Percentiles rank a stretch among this genome's conserved stretches.
Evolutionary conservation across 1,140 invertebrate genomes (phyloP).

Genomic region (Bombus pascuorum): DNA sequence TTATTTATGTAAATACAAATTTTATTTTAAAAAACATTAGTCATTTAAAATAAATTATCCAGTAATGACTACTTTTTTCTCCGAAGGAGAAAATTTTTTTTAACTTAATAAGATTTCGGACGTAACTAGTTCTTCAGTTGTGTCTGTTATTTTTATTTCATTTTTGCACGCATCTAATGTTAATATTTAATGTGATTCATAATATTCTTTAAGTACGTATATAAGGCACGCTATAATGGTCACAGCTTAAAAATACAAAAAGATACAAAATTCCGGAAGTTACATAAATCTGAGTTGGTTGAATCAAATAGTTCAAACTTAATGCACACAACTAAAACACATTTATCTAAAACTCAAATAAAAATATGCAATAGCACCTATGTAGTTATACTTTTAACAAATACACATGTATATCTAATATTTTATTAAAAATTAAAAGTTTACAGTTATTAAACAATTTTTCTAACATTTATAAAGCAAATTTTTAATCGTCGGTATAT

Average conservation of each 20-base stretch:
- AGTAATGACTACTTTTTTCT: not conserved
- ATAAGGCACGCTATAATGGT: constrained; percentile 38
- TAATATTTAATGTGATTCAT: not conserved
- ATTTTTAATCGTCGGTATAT: not conserved
- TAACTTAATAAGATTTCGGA: not conserved
- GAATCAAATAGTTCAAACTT: not conserved
- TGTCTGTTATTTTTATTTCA: not conserved
- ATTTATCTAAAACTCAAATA: not conserved
- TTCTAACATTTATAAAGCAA: not conserved
- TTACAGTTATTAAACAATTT: not conserved
- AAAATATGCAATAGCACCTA: constrained; percentile 35
- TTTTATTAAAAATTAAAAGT: constrained; percentile 18
- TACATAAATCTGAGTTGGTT: not conserved
- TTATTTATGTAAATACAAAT: constrained; percentile 31
- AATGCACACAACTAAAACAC: constrained; percentile 4
- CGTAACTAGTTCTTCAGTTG: not conserved
- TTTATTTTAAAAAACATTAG: not conserved
- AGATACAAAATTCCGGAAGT: constrained; percentile 6
- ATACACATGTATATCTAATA: constrained; percentile 5
- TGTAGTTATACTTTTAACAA: not conserved
- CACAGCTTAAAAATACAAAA: constrained; percentile 5
- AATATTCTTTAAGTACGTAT: not conserved
- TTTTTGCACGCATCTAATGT: not conserved
- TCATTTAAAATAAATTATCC: constrained; percentile 10
- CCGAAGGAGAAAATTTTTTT: too few relatives aligned